These are phyloP conservation scores for Crossaster papposus DNA, from an alignment of 53 echinoderm and acorn worm genomes.

Conservation along the genomic window DNA sequence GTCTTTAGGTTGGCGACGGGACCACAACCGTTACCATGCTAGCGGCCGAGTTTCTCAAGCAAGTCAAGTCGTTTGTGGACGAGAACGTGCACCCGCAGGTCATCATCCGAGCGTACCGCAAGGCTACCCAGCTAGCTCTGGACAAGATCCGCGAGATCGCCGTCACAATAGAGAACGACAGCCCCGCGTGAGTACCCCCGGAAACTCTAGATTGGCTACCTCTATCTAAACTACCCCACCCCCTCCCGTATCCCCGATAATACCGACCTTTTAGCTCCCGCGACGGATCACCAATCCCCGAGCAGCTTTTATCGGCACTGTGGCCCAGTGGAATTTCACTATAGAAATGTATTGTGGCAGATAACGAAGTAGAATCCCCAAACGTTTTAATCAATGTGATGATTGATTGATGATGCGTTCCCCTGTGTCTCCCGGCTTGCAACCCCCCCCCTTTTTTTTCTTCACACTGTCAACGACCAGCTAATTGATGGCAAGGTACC, in stretches of 20 bases:
- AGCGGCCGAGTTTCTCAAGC: slow-evolving; percentile 91
- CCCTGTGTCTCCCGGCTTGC: neutral
- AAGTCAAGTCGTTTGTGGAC: slow-evolving; percentile 88
- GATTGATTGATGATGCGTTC: slow-evolving; percentile 33
- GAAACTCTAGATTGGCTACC: slow-evolving; percentile 33
- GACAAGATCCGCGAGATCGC: slow-evolving; percentile 93
- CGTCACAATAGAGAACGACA: slow-evolving; percentile 64
- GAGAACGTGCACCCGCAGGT: slow-evolving; percentile 98
- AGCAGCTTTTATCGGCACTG: slow-evolving; percentile 23
- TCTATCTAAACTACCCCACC: slow-evolving; percentile 30
- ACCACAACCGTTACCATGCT: slow-evolving; percentile 94
- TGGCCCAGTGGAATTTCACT: slow-evolving; percentile 24
- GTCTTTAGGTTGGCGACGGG: slow-evolving; percentile 91
- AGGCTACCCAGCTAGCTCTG: slow-evolving; percentile 93
- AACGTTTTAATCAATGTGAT: slow-evolving; percentile 29
- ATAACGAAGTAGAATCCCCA: slow-evolving; percentile 27
- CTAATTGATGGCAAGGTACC: slow-evolving; percentile 47
- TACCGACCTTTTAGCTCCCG: neutral
- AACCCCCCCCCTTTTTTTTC: neutral
- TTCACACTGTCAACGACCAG: slow-evolving; percentile 50
- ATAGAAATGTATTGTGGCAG: slow-evolving; percentile 45
- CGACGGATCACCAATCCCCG: neutral
- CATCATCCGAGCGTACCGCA: slow-evolving; percentile 90
- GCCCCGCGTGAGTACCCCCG: slow-evolving; percentile 61
- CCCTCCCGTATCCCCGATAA: no score